Evolutionary conservation across 2,113 vertebrate genomes (phyloP).

Genomic region (Syngnathoides biaculeatus): DNA sequence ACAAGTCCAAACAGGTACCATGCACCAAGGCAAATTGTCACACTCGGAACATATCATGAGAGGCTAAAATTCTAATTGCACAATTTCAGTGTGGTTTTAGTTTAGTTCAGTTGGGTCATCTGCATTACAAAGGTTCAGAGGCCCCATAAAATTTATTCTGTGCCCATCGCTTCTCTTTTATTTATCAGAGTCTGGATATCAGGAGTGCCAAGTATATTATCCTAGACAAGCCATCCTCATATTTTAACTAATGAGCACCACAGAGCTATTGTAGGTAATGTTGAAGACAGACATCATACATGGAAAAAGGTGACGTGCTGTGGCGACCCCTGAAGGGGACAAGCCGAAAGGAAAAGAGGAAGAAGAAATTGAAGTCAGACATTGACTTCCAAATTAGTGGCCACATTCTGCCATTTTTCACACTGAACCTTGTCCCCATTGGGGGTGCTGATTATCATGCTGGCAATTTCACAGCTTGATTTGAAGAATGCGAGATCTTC

Average conservation of each 20-base stretch:
- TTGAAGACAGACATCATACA: too few species aligned
- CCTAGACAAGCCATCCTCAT: neutral
- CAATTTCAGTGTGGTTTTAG: neutral
- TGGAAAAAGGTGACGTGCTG: too few species aligned
- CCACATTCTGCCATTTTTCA: too few species aligned
- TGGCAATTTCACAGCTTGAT: neutral
- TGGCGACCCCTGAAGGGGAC: too few species aligned
- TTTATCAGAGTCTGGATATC: neutral
- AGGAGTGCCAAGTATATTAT: neutral
- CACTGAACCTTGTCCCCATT: too few species aligned
- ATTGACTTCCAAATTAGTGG: too few species aligned
- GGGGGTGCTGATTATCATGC: neutral
- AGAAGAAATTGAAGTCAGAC: too few species aligned
- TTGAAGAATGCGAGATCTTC: too few species aligned
- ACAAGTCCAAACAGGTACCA: conserved; percentile 95
- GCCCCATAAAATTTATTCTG: neutral
- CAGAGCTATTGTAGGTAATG: too few species aligned
- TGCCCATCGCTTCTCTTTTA: neutral
- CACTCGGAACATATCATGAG: neutral
- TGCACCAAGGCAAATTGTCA: neutral
- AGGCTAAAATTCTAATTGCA: neutral
- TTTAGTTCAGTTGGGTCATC: neutral
- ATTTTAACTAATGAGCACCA: too few species aligned
- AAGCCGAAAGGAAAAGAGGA: too few species aligned
- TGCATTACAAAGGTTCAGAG: neutral